These are phyloP conservation scores for Furcula furcula DNA, from an alignment of 2,888 invertebrate species.

Conservation along the genomic window DNA sequence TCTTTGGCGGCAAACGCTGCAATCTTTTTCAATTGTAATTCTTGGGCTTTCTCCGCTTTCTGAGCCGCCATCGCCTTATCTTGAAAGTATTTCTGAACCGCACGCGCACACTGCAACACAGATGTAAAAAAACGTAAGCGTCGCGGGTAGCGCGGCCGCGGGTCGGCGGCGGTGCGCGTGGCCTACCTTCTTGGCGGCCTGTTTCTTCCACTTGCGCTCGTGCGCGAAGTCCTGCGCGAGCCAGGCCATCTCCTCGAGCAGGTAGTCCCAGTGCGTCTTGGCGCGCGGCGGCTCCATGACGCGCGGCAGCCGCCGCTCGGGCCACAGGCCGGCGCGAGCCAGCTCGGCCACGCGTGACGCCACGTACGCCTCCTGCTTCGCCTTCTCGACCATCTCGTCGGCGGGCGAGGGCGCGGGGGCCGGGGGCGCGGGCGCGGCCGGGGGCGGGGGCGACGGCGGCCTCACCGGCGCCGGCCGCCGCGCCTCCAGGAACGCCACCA, in stretches of 20 bases:
- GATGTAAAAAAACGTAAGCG: not conserved
- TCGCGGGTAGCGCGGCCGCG: not conserved
- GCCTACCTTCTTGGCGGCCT: slow-evolving; percentile 91
- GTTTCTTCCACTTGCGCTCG: slow-evolving; percentile 98
- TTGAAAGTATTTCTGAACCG: slow-evolving; percentile 95
- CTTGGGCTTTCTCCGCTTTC: slow-evolving; percentile 95
- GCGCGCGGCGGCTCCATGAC: slow-evolving; percentile 93
- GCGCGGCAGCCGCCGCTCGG: slow-evolving; percentile 94
- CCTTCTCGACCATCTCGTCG: slow-evolving; percentile 69
- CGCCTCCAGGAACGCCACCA: slow-evolving; percentile 88
- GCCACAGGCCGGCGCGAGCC: slow-evolving; percentile 97
- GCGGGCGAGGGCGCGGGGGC: slow-evolving; percentile 72
- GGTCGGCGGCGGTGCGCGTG: not conserved
- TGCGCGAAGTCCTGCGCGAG: slow-evolving; percentile 98
- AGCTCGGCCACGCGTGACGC: slow-evolving; percentile 95
- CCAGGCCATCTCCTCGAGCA: slow-evolving; percentile 99
- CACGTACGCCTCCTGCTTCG: slow-evolving; percentile 92
- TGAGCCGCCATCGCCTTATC: slow-evolving; percentile 95
- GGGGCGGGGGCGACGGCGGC: slow-evolving; percentile 73
- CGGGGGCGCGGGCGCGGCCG: slow-evolving; percentile 27
- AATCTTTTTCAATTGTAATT: slow-evolving; percentile 90
- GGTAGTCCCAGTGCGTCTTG: slow-evolving; percentile 99
- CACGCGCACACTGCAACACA: slow-evolving; percentile 88
- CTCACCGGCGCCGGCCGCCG: slow-evolving; percentile 81
- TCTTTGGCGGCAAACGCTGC: slow-evolving; percentile 96